phyloP scores from a whole-genome alignment of 2,113 vertebrate species.

The Danionella cerebrum region DNA sequence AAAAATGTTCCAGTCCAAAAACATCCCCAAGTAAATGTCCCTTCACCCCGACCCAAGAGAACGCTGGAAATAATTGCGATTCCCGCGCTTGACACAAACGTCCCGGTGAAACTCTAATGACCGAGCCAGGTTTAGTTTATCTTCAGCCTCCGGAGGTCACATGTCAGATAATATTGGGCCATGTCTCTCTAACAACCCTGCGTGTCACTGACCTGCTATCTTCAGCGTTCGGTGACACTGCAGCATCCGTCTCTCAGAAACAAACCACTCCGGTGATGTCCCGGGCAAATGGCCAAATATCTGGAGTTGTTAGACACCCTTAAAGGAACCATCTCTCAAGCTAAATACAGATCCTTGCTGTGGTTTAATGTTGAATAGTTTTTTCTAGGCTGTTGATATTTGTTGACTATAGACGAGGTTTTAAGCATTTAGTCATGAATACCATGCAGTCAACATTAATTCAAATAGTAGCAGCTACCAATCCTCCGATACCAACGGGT shows the following conservation, averaged over 20 bases:
- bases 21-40: not conserved
- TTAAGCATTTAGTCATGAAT: no score
- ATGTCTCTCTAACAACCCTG: conserved; percentile 17
- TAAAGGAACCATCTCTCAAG: no score
- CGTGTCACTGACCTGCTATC: conserved; percentile 17
- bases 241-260: not conserved
- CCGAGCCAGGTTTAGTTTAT: not conserved
- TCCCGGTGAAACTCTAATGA: conserved; percentile 11
- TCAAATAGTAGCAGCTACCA: no score
- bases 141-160: conserved; percentile 4
- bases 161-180: conserved; percentile 23
- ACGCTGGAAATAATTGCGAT: not conserved
- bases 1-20: not conserved
- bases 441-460: no score
- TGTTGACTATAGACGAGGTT: no score
- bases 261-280: not conserved
- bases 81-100: not conserved
- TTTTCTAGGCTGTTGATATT: no score
- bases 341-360: no score
- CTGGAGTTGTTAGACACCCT: not conserved
- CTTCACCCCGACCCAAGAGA: not conserved
- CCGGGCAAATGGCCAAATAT: not conserved
- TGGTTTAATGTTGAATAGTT: no score
- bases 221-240: not conserved
- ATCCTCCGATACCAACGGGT: no score